A percentile compares a stretch with the other conserved stretches of the same genome.
Conservation (phyloP, 2,113 vertebrate genomes). For the Irena cyanogastra region DNA sequence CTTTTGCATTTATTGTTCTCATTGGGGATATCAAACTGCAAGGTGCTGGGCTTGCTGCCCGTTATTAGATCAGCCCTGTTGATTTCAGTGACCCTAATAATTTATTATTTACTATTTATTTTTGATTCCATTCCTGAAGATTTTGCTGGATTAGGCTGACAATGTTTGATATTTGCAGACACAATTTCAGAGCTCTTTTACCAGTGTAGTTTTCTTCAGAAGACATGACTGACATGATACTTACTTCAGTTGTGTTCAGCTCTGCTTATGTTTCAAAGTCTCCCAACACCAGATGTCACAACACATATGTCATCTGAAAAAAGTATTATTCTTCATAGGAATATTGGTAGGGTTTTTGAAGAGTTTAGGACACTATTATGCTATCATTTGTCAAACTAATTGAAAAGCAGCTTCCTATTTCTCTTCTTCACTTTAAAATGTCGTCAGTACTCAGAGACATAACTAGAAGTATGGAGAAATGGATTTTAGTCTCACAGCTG, state of each 20-base stretch:
- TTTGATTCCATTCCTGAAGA: not conserved
- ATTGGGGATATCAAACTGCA: not conserved
- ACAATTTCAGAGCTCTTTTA: not conserved
- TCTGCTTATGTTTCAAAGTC: not conserved
- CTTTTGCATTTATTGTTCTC: not conserved
- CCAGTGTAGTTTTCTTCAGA: not conserved
- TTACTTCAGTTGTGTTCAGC: not conserved
- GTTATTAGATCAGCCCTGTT: not conserved
- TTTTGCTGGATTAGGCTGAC: not conserved
- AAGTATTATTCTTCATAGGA: not conserved
- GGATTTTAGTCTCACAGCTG: not conserved
- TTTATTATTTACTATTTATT: not conserved
- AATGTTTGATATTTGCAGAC: not conserved
- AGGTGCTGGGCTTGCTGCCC: not conserved
- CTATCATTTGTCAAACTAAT: not conserved
- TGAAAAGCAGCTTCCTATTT: not conserved
- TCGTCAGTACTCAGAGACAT: not conserved
- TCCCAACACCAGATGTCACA: not conserved
- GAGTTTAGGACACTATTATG: not conserved
- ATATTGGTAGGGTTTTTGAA: not conserved
- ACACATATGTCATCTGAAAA: not conserved
- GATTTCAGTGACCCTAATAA: not conserved
- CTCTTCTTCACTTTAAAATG: not conserved
- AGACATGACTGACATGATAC: not conserved
- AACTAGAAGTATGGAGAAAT: not conserved